phyloP scores from a whole-genome alignment of 2,888 invertebrate genomes.

The Epinotia brunnichana region DNA sequence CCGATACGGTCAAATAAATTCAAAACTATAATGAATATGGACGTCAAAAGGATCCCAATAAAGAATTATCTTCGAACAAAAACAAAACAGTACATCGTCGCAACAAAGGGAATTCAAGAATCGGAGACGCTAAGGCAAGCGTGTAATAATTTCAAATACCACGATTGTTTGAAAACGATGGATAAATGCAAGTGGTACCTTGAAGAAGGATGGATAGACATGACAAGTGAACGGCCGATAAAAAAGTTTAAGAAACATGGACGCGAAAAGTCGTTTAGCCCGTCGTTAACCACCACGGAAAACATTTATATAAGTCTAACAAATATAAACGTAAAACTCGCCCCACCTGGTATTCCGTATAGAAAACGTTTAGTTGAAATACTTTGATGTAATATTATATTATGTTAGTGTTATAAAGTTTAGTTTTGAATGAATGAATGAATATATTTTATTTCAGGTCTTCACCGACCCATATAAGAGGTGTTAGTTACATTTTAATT shows the following conservation, averaged over 20 bases:
- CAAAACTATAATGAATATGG: neutral
- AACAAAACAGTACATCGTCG: neutral
- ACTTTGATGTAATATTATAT: neutral
- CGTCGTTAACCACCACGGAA: neutral
- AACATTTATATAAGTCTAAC: neutral
- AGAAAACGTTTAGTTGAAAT: constrained; percentile 4
- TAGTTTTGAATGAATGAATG: too few relatives aligned
- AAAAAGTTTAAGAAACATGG: neutral
- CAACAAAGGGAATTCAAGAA: neutral
- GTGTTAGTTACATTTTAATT: too few relatives aligned
- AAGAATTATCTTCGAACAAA: constrained; percentile 15
- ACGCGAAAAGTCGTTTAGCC: neutral
- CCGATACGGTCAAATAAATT: constrained; percentile 13
- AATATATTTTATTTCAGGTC: too few relatives aligned
- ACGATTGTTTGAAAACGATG: constrained; percentile 3
- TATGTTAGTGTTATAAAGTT: too few relatives aligned
- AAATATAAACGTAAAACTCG: neutral
- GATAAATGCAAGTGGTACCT: constrained; percentile 23
- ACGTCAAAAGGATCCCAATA: constrained; percentile 1
- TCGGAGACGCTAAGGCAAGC: neutral
- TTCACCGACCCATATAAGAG: too few relatives aligned
- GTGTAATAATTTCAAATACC: neutral
- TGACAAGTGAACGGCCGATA: neutral
- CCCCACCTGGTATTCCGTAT: neutral
- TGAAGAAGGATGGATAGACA: constrained; percentile 4